These are phyloP conservation scores for Natator depressus DNA, from an alignment of 2,113 vertebrate species.

Conservation along the genomic window DNA sequence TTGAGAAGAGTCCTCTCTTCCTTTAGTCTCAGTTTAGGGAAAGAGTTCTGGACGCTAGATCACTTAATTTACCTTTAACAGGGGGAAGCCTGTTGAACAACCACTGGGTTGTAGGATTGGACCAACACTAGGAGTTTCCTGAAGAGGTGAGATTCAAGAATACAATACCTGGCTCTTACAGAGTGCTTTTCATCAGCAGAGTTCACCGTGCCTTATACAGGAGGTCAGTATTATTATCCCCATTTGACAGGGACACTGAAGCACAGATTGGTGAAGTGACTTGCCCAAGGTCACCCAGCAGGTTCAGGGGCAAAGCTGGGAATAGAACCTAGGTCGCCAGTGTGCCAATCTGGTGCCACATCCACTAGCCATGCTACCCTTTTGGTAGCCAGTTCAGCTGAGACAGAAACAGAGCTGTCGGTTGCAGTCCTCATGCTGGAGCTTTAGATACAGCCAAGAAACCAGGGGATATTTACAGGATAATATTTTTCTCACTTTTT, in stretches of 20 bases:
- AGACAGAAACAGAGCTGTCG: not conserved
- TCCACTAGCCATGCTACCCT: too few species aligned
- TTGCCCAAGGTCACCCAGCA: too few species aligned
- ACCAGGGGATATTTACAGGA: not conserved
- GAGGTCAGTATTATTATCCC: too few species aligned
- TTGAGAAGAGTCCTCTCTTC: accelerated
- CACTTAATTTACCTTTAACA: not conserved
- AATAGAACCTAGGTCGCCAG: too few species aligned
- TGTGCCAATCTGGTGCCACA: too few species aligned
- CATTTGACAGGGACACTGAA: too few species aligned
- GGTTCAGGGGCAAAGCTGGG: too few species aligned
- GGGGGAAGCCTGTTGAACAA: not conserved
- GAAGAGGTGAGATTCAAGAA: not conserved
- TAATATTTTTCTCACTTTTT: not conserved
- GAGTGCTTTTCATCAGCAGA: too few species aligned
- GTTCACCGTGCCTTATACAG: too few species aligned
- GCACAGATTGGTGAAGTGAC: too few species aligned
- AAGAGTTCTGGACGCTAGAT: not conserved
- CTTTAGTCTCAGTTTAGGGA: accelerated
- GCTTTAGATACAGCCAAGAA: not conserved
- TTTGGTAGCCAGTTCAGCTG: not conserved
- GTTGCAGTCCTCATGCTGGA: not conserved
- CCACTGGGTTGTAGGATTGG: not conserved
- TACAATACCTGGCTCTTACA: too few species aligned
- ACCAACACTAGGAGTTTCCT: not conserved